These are phyloP conservation scores for Donacobius atricapilla DNA, from an alignment of 2,113 vertebrate genomes.

Conservation along the genomic window DNA sequence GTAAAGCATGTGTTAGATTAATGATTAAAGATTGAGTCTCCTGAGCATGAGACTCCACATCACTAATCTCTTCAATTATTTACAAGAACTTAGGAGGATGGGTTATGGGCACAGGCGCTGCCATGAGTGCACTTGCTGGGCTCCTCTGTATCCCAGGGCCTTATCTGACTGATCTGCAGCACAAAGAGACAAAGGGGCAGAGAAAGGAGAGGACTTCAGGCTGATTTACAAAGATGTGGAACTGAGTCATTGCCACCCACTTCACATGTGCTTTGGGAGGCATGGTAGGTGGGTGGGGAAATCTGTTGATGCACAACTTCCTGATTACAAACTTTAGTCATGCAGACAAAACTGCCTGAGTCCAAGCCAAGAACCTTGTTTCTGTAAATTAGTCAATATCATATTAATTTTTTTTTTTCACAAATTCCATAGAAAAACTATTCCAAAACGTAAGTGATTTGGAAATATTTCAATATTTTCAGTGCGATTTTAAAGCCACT, in stretches of 20 bases:
- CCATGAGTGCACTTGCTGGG: no score
- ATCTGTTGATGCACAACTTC: background rate
- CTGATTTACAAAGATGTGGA: background rate
- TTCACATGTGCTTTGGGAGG: background rate
- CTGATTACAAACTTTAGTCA: background rate
- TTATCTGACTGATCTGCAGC: background rate
- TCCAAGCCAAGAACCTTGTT: background rate
- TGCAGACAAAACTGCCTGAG: background rate
- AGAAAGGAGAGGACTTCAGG: background rate
- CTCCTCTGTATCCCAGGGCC: background rate
- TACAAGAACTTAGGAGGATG: background rate
- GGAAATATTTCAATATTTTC: background rate
- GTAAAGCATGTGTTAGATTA: background rate
- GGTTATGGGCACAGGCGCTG: background rate
- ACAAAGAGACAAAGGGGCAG: background rate
- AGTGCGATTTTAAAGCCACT: fast-evolving
- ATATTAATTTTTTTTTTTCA: background rate
- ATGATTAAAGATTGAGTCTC: background rate
- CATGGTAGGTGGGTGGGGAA: background rate
- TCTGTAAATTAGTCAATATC: background rate
- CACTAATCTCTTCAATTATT: background rate
- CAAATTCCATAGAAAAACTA: background rate
- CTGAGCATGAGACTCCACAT: background rate
- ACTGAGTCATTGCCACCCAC: background rate
- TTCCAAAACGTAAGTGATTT: background rate